Percentiles rank a stretch among this genome's conserved stretches.
Evolutionary conservation across 2,797 vertebrate genomes (phyloP).

Genomic region (Leptodactylus fallax): DNA sequence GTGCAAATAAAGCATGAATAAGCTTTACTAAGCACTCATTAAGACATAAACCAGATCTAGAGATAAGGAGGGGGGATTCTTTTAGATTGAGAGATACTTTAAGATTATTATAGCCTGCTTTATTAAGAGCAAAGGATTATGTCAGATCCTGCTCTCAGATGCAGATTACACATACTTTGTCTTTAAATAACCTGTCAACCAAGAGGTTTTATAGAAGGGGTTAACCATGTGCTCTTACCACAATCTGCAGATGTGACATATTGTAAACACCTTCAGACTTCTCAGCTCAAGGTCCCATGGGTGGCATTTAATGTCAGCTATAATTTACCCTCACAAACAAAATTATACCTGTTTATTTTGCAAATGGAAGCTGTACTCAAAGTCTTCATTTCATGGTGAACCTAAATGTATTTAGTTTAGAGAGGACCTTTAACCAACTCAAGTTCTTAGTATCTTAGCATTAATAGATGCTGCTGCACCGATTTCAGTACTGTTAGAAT

Average conservation of each 20-base stretch:
- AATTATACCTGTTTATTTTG: constrained; percentile 11
- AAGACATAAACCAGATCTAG: background rate
- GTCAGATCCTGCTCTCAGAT: background rate
- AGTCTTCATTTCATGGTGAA: background rate
- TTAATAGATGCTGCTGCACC: too few species aligned
- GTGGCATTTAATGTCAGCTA: background rate
- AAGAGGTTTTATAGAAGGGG: background rate
- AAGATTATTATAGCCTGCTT: background rate
- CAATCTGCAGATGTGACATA: constrained; percentile 1
- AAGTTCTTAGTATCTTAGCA: too few species aligned
- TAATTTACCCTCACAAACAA: constrained; percentile 22
- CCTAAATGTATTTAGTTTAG: background rate
- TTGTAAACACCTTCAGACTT: constrained; percentile 8
- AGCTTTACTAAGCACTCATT: background rate
- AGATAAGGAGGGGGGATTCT: background rate
- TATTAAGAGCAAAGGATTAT: background rate
- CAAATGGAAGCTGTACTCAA: background rate
- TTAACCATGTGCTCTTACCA: background rate
- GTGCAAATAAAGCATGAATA: background rate
- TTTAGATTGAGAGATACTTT: background rate
- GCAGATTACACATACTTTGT: background rate
- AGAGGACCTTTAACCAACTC: too few species aligned
- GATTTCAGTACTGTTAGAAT: too few species aligned
- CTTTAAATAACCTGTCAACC: background rate
- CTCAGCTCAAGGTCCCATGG: background rate